phyloP scores from a whole-genome alignment of 1,140 invertebrate genomes.

The Pristionchus pacificus region DNA sequence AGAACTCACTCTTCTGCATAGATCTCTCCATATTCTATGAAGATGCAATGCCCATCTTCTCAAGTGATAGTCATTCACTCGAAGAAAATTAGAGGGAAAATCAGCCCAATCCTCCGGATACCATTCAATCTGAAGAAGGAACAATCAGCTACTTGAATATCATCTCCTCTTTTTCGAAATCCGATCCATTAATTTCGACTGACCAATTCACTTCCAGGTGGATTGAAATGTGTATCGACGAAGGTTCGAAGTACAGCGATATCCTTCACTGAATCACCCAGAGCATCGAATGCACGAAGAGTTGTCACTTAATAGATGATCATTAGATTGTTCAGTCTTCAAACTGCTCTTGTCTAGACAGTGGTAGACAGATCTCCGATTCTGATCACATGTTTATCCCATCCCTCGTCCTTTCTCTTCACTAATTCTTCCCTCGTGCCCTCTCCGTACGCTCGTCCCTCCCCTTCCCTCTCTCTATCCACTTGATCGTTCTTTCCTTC shows the following conservation, averaged over 20 bases:
- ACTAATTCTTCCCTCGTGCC: neutral
- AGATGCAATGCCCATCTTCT: slow-evolving; percentile 59
- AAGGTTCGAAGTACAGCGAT: slow-evolving; percentile 66
- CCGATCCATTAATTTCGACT: slow-evolving; percentile 8
- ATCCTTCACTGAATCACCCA: slow-evolving; percentile 60
- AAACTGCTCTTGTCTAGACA: too few species aligned
- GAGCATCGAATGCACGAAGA: slow-evolving; percentile 61
- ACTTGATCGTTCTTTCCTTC: too few species aligned
- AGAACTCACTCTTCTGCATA: slow-evolving; percentile 66
- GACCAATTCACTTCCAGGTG: slow-evolving; percentile 56
- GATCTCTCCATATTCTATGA: slow-evolving; percentile 72
- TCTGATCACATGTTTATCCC: slow-evolving; percentile 7
- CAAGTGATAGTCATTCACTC: slow-evolving; percentile 70
- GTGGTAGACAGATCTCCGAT: too few species aligned
- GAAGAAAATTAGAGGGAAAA: slow-evolving; percentile 50
- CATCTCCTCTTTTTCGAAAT: neutral
- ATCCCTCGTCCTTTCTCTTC: slow-evolving; percentile 2
- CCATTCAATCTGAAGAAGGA: slow-evolving; percentile 30
- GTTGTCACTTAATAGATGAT: slow-evolving; percentile 45
- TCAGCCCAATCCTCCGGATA: slow-evolving; percentile 49
- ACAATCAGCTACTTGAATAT: neutral
- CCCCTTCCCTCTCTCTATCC: too few species aligned
- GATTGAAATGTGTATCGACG: slow-evolving; percentile 65
- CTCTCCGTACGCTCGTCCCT: too few species aligned
- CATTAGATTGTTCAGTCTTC: too few species aligned